A percentile compares a stretch with the other conserved stretches of the same genome.
Conservation (phyloP, 2,888 invertebrate genomes). For the Cantharis nigra region DNA sequence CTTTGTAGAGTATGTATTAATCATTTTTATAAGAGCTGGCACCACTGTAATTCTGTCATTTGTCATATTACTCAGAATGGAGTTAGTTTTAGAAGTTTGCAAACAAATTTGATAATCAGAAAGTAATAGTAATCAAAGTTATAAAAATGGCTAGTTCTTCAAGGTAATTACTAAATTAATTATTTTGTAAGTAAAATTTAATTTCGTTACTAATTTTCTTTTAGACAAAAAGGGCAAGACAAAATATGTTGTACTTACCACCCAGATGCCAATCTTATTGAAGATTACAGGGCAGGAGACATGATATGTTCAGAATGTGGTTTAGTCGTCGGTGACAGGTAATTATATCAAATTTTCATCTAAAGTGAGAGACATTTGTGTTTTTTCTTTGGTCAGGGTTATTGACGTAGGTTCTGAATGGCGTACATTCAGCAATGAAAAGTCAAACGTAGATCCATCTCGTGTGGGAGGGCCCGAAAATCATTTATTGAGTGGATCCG, state of each 20-base stretch:
- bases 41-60: not conserved
- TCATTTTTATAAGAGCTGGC: not conserved
- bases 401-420: constrained; percentile 99
- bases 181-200: not conserved
- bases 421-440: constrained; percentile 99
- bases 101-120: not conserved
- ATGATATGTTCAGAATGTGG: constrained; percentile 99
- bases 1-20: not conserved
- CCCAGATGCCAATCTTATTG: constrained; percentile 94
- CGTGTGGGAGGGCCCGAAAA: constrained; percentile 99
- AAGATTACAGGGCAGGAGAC: constrained; percentile 98
- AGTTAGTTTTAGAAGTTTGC: not conserved
- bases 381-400: constrained; percentile 68
- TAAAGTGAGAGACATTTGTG: not conserved
- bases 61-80: not conserved
- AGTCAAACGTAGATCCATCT: constrained; percentile 94
- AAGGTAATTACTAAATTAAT: not conserved
- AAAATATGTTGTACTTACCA: constrained; percentile 91
- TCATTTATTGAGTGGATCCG: constrained; percentile 91
- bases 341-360: not conserved
- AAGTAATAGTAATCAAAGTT: not conserved
- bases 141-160: not conserved
- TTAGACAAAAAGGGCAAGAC: constrained; percentile 45
- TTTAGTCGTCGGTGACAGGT: constrained; percentile 98
- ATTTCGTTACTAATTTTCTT: not conserved